Conservation (phyloP, 2,888 invertebrate genomes). For the Dioctria linearis region DNA sequence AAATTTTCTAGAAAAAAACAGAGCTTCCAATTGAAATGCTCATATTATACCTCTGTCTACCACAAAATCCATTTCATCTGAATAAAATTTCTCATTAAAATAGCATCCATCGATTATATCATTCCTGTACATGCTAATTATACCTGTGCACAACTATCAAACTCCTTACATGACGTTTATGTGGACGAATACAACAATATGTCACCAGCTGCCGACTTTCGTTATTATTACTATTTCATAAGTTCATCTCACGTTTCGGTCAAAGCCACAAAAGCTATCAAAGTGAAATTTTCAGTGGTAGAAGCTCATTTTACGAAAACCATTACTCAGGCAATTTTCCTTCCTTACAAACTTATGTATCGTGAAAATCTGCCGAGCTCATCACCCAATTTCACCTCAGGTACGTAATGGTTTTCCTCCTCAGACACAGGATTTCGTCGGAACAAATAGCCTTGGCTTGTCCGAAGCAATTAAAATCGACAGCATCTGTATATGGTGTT, state of each 20-base stretch:
- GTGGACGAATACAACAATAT: background rate
- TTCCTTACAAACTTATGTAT: slow-evolving; percentile 45
- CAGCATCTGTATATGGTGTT: slow-evolving; percentile 20
- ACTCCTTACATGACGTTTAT: background rate
- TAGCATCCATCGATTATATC: too few species aligned
- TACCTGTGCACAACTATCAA: background rate
- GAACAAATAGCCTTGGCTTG: slow-evolving; percentile 43
- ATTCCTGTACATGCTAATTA: background rate
- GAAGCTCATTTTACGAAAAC: slow-evolving; percentile 47
- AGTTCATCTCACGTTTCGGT: slow-evolving; percentile 25
- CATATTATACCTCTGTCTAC: too few species aligned
- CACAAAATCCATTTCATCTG: too few species aligned
- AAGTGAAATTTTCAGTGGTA: slow-evolving; percentile 45
- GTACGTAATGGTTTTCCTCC: slow-evolving; percentile 45
- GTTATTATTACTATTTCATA: slow-evolving; percentile 42
- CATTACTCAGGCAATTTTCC: slow-evolving; percentile 48
- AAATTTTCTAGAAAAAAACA: too few species aligned
- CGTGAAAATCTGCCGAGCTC: slow-evolving; percentile 47
- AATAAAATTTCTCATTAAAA: too few species aligned
- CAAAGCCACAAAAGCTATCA: slow-evolving; percentile 49
- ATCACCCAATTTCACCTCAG: slow-evolving; percentile 47
- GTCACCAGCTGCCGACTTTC: slow-evolving; percentile 14
- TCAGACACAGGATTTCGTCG: slow-evolving; percentile 27
- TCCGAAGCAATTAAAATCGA: slow-evolving; percentile 50
- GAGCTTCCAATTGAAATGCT: too few species aligned